Base-by-base conservation (phyloP, 2,797 vertebrate genomes). In the Poecile montanus region DNA sequence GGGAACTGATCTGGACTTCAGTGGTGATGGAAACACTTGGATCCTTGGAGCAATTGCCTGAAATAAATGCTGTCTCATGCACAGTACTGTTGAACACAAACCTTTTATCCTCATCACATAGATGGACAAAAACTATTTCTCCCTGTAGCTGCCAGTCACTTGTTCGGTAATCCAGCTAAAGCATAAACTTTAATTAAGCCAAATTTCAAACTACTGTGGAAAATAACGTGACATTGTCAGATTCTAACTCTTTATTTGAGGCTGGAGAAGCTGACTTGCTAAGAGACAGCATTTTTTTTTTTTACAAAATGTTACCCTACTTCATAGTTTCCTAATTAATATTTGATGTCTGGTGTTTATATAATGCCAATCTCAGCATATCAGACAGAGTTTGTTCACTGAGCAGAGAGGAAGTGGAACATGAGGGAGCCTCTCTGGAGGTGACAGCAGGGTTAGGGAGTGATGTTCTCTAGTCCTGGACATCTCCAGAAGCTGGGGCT, bases 171-270 rank as follows among this genome's bases (percentile, higher is more conserved):
- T 53, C 77, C 32, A 66, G n/a, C 29, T 36, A 77, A 22, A 89
- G 13, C 34, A 77, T 58, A 86, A 90, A 20, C 23, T 91, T 87
- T 78, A 90, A 94, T 94, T 94, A 94, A 93, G 48, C 40, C 61
- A 85, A 72, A 91, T 72, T 89, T 91, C 61, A 66, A 93, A 92
- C 63, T 75, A 61, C 62, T 36, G 29, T 74, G 51, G 63, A 79
- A 96, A 95, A 94, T 53, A 86, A 81, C 32, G 25, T 45, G 65
- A 66, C 57, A 53, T 85, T 93, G 45, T 83, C 85, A 74, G 58
- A 78, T 48, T 71, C 26, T 72, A 73, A 87, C 74, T 89, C 71
- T 82, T 73, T 85, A 44, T 61, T 67, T 58, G 68, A 58, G 76
- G 45, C 63, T 75, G 68, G 38, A 84, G 63, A 63, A 65, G 25